Evolutionary conservation across 2,888 invertebrate genomes (phyloP), one percentile per base, ranked within the genome.

Genomic region (Nephrotoma guestfalica): DNA sequence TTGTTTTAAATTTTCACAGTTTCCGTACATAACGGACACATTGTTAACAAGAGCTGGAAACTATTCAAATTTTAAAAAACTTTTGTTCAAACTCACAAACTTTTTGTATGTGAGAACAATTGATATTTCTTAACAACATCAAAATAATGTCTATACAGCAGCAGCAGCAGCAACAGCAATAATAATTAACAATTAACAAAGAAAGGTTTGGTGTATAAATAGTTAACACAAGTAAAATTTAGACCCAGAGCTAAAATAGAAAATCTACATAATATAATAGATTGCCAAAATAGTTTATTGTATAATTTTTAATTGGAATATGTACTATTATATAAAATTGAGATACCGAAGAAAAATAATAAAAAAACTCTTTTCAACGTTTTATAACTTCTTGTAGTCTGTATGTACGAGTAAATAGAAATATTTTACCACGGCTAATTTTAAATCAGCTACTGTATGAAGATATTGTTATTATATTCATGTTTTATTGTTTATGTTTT

Each of bases 381-480:
- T 71, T 71, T 51, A n/a, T 71, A 71, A 71, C 71, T 71, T 71
- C 71, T 71, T 71, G 71, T 30, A 71, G 71, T 30, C 71, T 30
- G 30, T 30, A 3, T 30, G 30, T 30, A 30, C 30, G 30, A 30
- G 30, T 71, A 71, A 71, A 71, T 71, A 71, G 71, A 71, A 71
- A 71, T 71, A 71, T 71, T 71, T 71, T 71, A 71, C 86, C 86
- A 86, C 51, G 86, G 86, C 86, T 86, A 86, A 86, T 86, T 86
- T 86, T 57, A 51, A 86, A 86, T 86, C 86, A 86, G 86, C 86
- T 86, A 86, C 86, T 86, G 86, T 86, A 71, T 71, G 71, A 71
- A 30, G 71, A 71, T 71, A 71, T 71, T 71, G 71, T 71, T 71
- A 30, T 30, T 30, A 30, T 71, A 71, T 71, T 71, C 71, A 71